Base-by-base conservation (phyloP, 2,888 invertebrate species). In the Trissonchulus sp. region DNA sequence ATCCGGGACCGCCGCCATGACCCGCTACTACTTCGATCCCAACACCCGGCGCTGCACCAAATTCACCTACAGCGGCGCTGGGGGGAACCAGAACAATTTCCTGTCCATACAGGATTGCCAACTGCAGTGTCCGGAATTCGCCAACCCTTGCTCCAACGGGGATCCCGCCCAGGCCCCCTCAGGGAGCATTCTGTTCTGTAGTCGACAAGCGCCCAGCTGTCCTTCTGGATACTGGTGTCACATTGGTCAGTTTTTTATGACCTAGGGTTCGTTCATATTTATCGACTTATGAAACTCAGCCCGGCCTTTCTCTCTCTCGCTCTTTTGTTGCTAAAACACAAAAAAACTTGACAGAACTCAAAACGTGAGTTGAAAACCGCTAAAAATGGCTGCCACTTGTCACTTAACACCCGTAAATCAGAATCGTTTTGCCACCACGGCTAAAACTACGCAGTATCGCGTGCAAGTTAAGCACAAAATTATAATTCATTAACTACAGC, bases 41-140 rank as follows among this genome's bases (percentile, higher is more conserved):
- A n/a, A 48, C 23, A 31, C 34, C 48, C 1, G 72, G 1, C 72
- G 36, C 3, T 75, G 75, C 68, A 48, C 37, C 63, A 8, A 35
- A 8, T 75, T 75, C 72, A 75, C 75, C n/a, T 75, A 75, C 38
- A n/a, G 35, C 15, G 75, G 75, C 36, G 23, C 23, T 2, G 31
- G 18, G 2, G 75, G 71, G 1, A 71, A 75, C 37, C 77, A 78
- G 38, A 81, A 81, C 75, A 79, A 78, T 31, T 81, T 81, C 73
- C 77, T 78, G 30, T 76, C 78, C 1, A 60, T 78, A 1, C 77
- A 78, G 37, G 74, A 73, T 3, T 81, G 81, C 37, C 48, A 75
- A 69, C 76, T 74, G n/a, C 76, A 78, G 18, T 81, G 81, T 77
- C 80, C 79, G 30, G 79, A 48, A 48, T 65, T 65, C 35, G 68